Evolutionary conservation across 2,888 invertebrate species (phyloP), one percentile per base, ranked within the genome.

Genomic region (Leptinotarsa haldemani): DNA sequence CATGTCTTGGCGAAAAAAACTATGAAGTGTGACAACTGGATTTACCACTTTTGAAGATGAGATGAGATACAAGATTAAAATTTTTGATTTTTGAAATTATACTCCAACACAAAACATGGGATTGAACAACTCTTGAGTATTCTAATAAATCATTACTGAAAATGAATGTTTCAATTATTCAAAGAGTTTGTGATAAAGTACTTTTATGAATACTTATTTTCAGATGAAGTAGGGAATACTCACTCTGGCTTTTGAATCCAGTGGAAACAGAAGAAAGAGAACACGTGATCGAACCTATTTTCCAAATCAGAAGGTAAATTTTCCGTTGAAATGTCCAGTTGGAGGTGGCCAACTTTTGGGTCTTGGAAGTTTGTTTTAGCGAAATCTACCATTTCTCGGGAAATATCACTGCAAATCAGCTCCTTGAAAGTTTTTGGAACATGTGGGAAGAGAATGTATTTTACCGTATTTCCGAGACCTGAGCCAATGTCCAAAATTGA

Each of bases 261-360:
- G 82, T 94, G 93, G 1, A 94, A 87, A 74, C 93, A 91, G 83
- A 93, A 93, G 82, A 94, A 93, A 0, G 94, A 93, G 53, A 93
- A 90, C 0, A 90, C 89, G 80, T 93, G 92, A 81, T 91, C 89
- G 80, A 92, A 94, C 50, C 86, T 82, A 65, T 85, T 87, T 15
- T 84, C 79, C 64, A 89, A 78, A 20, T 89, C 85, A 2, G 83
- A 82, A 0, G 90, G 90, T 69, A 92, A 75, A 50, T 87, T 83
- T 0, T 87, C 83, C 0, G 89, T 87, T 70, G 86, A 85, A 61
- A 94, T 91, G 80, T 94, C 91, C 67, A 91, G 81, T 52, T 89
- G 75, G 52, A 88, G 85, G 75, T 90, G 89, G 30, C 88, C 84
- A 1, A 88, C 86, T 63, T 84, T 83, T 3, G 86, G 85, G 76